Conservation (phyloP, 2,113 vertebrate species). For the Ceratotherium simum region DNA sequence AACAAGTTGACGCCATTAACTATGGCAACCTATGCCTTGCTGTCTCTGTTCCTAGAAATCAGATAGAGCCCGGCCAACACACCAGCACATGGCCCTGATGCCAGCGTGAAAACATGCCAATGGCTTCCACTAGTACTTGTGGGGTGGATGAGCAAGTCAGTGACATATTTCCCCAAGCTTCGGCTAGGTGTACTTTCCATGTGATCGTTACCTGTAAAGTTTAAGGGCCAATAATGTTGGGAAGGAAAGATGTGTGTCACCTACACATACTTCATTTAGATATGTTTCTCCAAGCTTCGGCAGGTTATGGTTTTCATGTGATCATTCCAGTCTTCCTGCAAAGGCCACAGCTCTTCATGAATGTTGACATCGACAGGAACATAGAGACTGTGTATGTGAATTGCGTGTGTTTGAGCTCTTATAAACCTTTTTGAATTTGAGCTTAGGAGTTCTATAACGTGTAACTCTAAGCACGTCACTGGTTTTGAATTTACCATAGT, state of each 20-base stretch:
- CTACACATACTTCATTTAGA: background rate
- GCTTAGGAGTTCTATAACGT: background rate
- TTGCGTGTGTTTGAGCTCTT: background rate
- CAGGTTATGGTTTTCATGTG: background rate
- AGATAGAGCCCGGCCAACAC: background rate
- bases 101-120: fast-evolving
- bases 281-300: background rate
- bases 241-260: background rate
- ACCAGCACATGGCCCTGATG: fast-evolving
- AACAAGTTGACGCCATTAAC: background rate
- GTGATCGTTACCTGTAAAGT: background rate
- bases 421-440: background rate
- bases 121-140: fast-evolving
- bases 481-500: background rate
- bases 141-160: background rate
- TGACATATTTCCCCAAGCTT: background rate
- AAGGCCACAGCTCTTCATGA: fast-evolving
- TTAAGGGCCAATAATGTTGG: background rate
- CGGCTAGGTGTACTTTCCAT: background rate
- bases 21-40: background rate
- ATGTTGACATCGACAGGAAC: too few relatives aligned
- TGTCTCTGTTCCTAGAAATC: background rate
- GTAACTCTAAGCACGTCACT: background rate
- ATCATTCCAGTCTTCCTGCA: too few relatives aligned
- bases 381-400: background rate